Evolutionary conservation across 53 echinoderm and acorn worm species (phyloP), one percentile per base, ranked within the genome.

Genomic region (Antedon mediterranea): DNA sequence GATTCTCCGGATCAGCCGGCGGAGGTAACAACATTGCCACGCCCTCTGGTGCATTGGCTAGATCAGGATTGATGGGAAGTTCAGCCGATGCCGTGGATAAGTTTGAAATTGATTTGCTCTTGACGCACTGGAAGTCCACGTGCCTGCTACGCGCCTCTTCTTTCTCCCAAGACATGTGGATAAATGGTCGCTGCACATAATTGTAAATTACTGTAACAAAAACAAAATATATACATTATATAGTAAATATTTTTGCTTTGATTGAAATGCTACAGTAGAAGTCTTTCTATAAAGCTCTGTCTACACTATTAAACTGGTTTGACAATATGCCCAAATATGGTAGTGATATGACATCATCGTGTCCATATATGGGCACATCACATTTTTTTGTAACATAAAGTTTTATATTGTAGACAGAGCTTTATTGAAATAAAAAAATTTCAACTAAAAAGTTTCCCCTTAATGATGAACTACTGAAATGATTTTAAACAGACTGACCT

Each of bases 81-180:
- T 89, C 87, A 0, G 76, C 77, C 32, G 78, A 78, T 28, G 84
- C 73, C 33, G 89, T 85, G 30, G 97, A 88, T 71, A 95, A 88
- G 78, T 95, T 95, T 30, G 97, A 89, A 84, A 95, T 95, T 85
- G 97, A 95, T 42, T 91, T 88, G 33, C 91, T 92, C 41, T 89
- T 82, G 31, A 95, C 97, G 34, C 97, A 95, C 89, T 95, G 97
- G 86, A 95, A 95, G 86, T 95, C 97, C 0, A 95, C 97, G 72
- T 95, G 97, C 7, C 97, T 71, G 73, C 91, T 92, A 84, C 89
- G 91, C 80, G 89, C 88, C 82, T 95, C 97, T 76, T 95, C 97
- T 43, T 95, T 95, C 88, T 95, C 97, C 97, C 97, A 95, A 0
- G 97, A 95, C 91, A 95, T 91, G 34, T 91, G 91, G 75, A 95